Evolutionary conservation across 2,888 invertebrate species (phyloP).

Genomic region (Chromoteleia sp.): DNA sequence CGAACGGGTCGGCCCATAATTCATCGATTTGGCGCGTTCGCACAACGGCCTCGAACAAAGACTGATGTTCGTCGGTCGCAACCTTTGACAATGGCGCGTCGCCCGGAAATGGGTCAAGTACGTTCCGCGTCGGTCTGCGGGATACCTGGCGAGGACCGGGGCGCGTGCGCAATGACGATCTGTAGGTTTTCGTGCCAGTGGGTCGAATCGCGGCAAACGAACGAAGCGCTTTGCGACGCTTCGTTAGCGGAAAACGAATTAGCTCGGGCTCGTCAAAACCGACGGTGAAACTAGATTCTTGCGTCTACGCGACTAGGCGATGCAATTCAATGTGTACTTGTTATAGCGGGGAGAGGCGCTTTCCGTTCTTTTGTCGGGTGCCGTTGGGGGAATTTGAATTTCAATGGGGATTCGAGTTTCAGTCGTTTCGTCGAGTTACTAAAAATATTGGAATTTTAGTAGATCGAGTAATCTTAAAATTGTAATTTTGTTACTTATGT

Average conservation of each 20-base stretch:
- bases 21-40: conserved; percentile 41
- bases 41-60: conserved; percentile 21
- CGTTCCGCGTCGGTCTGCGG: conserved; percentile 6
- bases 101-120: conserved; percentile 61
- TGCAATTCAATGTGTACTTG: conserved; percentile 21
- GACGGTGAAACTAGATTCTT: conserved; percentile 15
- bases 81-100: conserved; percentile 22
- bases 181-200: conserved; percentile 25
- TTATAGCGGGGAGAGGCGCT: conserved; percentile 7
- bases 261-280: conserved; percentile 1
- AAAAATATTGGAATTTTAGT: no score
- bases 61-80: conserved; percentile 14
- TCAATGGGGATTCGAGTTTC: conserved; percentile 10
- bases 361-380: neutral
- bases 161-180: conserved; percentile 22
- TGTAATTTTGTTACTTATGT: no score
- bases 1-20: conserved; percentile 40
- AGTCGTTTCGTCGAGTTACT: neutral
- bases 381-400: conserved; percentile 12
- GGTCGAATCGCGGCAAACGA: conserved; percentile 10
- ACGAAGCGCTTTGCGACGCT: conserved; percentile 13
- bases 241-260: conserved; percentile 32
- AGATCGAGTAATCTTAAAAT: no score
- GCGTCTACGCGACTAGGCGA: neutral
- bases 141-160: neutral